Evolutionary conservation across 1,140 invertebrate species (phyloP).

Genomic region (Hycleus cichorii): DNA sequence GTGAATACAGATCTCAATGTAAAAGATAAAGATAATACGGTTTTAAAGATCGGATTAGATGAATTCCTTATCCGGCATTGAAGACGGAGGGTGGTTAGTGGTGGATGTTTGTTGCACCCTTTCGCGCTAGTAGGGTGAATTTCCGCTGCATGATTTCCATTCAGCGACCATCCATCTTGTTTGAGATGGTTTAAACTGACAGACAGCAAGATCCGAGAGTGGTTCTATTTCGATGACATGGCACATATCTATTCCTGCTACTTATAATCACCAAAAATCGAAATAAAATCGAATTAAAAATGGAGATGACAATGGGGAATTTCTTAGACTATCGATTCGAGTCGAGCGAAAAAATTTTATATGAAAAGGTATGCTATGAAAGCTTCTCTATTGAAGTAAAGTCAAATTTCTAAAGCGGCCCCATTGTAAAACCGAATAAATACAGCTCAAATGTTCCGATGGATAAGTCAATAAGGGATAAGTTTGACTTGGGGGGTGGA

Average conservation of each 20-base stretch:
- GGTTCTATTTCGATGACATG: conserved; percentile 38
- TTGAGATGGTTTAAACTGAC: conserved; percentile 43
- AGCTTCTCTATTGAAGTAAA: not conserved
- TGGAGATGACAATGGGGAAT: no score
- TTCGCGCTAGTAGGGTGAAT: conserved; percentile 33
- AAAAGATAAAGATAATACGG: conserved; percentile 8
- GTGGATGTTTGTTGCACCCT: conserved; percentile 27
- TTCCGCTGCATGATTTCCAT: conserved; percentile 41
- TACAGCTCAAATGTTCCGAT: conserved; percentile 33
- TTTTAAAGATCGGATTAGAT: conserved; percentile 9
- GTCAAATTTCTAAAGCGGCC: conserved; percentile 23
- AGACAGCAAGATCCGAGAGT: conserved; percentile 40
- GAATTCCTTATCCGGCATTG: conserved; percentile 8
- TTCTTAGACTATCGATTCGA: no score
- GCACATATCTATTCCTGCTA: conserved; percentile 30
- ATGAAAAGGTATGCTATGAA: no score
- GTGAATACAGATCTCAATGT: no score
- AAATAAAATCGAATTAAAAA: not conserved
- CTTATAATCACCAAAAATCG: conserved; percentile 8
- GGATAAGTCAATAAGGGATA: conserved; percentile 39
- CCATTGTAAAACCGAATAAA: conserved; percentile 32
- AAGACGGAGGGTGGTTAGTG: no score
- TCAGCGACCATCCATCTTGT: conserved; percentile 42
- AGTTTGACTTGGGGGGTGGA: conserved; percentile 31
- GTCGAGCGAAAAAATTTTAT: no score